These are phyloP conservation scores for Neosalanx taihuensis DNA, from an alignment of 2,797 vertebrate species.

Conservation along the genomic window DNA sequence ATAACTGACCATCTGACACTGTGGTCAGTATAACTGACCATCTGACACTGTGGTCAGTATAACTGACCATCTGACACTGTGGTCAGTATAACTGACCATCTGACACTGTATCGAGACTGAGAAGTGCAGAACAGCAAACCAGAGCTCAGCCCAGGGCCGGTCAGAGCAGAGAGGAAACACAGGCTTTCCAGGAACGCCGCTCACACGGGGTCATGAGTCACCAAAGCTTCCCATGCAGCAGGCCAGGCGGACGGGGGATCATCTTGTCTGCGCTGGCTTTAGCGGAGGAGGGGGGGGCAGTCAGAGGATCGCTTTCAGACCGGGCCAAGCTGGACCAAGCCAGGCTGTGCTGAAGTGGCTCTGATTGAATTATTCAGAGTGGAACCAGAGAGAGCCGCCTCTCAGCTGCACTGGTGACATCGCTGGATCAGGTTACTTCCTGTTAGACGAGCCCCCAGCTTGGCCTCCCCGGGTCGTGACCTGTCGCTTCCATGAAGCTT, in stretches of 20 bases:
- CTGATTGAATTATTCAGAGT: conserved; percentile 18
- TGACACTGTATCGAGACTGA: background rate
- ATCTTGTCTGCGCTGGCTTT: no score
- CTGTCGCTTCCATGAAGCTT: conserved; percentile 22
- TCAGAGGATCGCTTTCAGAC: background rate
- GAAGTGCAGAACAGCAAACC: no score
- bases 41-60: background rate
- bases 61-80: no score
- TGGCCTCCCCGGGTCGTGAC: conserved; percentile 13
- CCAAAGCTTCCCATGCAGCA: background rate
- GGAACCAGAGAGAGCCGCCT: conserved; percentile 10
- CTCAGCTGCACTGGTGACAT: background rate
- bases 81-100: background rate
- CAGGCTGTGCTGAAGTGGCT: background rate
- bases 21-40: background rate
- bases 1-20: background rate
- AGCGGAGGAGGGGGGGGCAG: background rate
- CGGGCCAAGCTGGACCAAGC: background rate
- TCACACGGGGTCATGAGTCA: background rate
- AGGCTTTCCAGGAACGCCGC: background rate
- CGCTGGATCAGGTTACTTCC: conserved; percentile 28
- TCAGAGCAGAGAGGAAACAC: background rate
- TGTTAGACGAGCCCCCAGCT: conserved; percentile 17
- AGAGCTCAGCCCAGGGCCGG: background rate
- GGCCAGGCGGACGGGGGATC: background rate